Evolutionary conservation across 2,797 vertebrate species (phyloP).

Genomic region (Allobates femoralis): DNA sequence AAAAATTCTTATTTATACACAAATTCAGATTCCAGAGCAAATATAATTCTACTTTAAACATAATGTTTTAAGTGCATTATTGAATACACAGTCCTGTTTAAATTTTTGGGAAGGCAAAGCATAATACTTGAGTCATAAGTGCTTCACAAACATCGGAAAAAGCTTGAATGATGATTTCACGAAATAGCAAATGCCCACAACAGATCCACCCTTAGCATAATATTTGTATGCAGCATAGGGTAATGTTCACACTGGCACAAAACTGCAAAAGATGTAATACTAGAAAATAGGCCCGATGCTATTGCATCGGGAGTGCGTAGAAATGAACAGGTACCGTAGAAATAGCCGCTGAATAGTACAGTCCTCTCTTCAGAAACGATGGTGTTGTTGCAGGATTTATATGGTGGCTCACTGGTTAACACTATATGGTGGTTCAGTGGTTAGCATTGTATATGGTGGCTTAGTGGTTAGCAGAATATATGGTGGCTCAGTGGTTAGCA

Average conservation of each 20-base stretch:
- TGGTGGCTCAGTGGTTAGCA: no score
- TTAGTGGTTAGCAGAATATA: no score
- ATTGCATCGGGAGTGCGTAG: no score
- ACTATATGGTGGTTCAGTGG: no score
- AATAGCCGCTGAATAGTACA: no score
- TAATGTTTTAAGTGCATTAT: not conserved
- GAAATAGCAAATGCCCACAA: not conserved
- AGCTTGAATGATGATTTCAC: constrained; percentile 5
- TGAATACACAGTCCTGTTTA: not conserved
- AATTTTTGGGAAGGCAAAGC: not conserved
- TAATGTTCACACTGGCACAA: not conserved
- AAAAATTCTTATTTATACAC: not conserved
- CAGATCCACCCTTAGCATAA: constrained; percentile 3
- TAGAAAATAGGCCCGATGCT: no score
- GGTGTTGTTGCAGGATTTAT: no score
- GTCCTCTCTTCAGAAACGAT: no score
- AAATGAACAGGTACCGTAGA: no score
- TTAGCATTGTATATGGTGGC: no score
- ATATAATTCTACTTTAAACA: not conserved
- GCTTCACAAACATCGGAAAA: not conserved
- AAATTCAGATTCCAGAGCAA: not conserved
- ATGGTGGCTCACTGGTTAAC: no score
- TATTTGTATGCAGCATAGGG: not conserved
- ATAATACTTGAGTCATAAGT: not conserved
- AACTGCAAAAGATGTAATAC: not conserved